These are phyloP conservation scores for Nymphalis io DNA, from an alignment of 1,140 invertebrate genomes.

Conservation along the genomic window DNA sequence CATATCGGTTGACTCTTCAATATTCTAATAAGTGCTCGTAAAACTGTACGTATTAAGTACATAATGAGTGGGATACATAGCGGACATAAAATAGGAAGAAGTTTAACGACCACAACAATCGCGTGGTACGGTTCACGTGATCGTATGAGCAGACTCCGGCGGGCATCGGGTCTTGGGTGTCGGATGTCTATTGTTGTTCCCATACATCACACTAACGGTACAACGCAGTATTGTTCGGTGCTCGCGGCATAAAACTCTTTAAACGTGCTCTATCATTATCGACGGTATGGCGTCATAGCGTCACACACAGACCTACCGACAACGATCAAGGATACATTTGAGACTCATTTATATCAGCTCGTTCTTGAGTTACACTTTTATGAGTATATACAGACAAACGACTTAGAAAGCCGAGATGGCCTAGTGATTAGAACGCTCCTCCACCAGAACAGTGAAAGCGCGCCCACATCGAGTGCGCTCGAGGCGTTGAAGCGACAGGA, in stretches of 20 bases:
- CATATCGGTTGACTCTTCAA: no score
- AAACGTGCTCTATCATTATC: neutral
- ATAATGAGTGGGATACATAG: neutral
- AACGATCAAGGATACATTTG: neutral
- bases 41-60: no score
- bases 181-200: slow-evolving; percentile 24
- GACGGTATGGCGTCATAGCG: neutral
- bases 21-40: no score
- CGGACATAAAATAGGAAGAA: neutral
- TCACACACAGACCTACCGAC: neutral
- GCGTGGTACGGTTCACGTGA: neutral
- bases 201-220: slow-evolving; percentile 23
- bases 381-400: no score
- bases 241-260: slow-evolving; percentile 2
- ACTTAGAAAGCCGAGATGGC: no score
- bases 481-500: no score
- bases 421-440: no score
- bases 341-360: no score
- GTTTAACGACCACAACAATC: neutral
- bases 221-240: slow-evolving; percentile 17
- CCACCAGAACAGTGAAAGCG: no score
- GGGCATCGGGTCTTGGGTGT: slow-evolving; percentile 18
- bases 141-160: neutral
- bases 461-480: no score
- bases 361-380: no score